Base-by-base conservation (phyloP, 2,113 vertebrate species). In the Amblyopsis rosae region DNA sequence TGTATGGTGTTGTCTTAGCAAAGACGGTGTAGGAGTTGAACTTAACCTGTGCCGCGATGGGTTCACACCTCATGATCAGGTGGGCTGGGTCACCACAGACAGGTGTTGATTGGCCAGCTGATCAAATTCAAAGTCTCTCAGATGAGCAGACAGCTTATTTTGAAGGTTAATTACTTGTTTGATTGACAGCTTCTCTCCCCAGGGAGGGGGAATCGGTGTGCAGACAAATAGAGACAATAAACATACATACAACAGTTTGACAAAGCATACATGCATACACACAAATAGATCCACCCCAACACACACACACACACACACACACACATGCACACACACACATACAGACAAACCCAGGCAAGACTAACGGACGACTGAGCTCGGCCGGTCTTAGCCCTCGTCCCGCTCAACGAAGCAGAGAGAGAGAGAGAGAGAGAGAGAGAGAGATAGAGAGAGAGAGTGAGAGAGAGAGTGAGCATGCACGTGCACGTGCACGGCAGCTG, bases 51-150 rank as follows among this genome's bases (percentile, higher is more conserved):
- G 35, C 4, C 1, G 35, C 35, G 35, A 8, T 6, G 35, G 5
- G 7, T 41, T 41, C 6, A 41, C 35, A 41, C 6, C 7, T 41
- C 7, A 41, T 72, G 75, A 62, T 75, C 19, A 59, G 19, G 16
- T 59, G 15, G 45, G 62, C 35, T 8, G 13, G 77, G 59, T 62
- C 15, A 41, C 45, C 66, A 73, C 51, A 75, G 62, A 67, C 45
- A 72, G 72, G 65, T 77, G 80, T 86, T 86, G 72, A 79, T 86
- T 78, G 80, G 51, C 41, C 61, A 3, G 56, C 12, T 67, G 73
- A 82, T 61, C 26, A 26, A 26, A 26, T 26, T 26, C 26, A 3
- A 26, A 26, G 35, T 78, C 75, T 33, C 16, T 51, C 49, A 46
- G 46, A 57, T 6, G 16, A 56, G 33, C 26, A 53, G 45, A 56